These are phyloP conservation scores for Cheilosia grossa DNA, from an alignment of 2,888 invertebrate species.

Conservation along the genomic window DNA sequence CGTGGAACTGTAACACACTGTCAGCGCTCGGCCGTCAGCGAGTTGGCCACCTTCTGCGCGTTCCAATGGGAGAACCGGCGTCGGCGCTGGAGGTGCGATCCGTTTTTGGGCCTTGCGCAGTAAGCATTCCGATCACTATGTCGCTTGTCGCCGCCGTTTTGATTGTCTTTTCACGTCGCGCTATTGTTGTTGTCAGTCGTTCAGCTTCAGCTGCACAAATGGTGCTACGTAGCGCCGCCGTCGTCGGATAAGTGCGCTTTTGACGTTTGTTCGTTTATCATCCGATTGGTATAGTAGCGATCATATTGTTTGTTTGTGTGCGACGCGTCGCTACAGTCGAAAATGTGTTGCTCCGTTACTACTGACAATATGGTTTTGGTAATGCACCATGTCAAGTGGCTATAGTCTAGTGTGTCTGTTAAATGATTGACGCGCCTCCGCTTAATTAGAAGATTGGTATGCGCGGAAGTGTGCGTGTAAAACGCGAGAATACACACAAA, in stretches of 20 bases:
- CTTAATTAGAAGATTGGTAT: slow-evolving; percentile 33
- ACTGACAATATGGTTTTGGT: slow-evolving; percentile 35
- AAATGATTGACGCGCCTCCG: slow-evolving; percentile 54
- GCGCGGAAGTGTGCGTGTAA: slow-evolving; percentile 12
- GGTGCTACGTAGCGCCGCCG: slow-evolving; percentile 55
- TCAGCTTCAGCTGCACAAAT: slow-evolving; percentile 36
- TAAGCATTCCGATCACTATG: slow-evolving; percentile 53
- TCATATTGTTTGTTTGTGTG: slow-evolving; percentile 18
- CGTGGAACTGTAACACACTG: slow-evolving; percentile 62
- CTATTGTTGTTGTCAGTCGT: slow-evolving; percentile 27
- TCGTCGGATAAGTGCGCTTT: neutral
- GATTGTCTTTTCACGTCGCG: slow-evolving; percentile 40
- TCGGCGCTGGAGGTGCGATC: slow-evolving; percentile 58
- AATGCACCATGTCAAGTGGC: slow-evolving; percentile 7
- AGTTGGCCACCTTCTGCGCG: slow-evolving; percentile 56
- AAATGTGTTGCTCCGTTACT: slow-evolving; percentile 33
- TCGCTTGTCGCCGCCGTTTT: slow-evolving; percentile 31
- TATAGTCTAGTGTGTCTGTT: slow-evolving; percentile 26
- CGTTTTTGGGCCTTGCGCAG: slow-evolving; percentile 63
- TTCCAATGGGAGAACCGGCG: slow-evolving; percentile 44
- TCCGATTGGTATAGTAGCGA: slow-evolving; percentile 1
- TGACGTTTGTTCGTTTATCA: slow-evolving; percentile 41
- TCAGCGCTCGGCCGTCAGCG: slow-evolving; percentile 33
- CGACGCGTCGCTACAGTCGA: slow-evolving; percentile 10
- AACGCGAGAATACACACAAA: neutral